Evolutionary conservation across 2,888 invertebrate species (phyloP), one percentile per base, ranked within the genome.

Genomic region (Zygogramma bicolorata): DNA sequence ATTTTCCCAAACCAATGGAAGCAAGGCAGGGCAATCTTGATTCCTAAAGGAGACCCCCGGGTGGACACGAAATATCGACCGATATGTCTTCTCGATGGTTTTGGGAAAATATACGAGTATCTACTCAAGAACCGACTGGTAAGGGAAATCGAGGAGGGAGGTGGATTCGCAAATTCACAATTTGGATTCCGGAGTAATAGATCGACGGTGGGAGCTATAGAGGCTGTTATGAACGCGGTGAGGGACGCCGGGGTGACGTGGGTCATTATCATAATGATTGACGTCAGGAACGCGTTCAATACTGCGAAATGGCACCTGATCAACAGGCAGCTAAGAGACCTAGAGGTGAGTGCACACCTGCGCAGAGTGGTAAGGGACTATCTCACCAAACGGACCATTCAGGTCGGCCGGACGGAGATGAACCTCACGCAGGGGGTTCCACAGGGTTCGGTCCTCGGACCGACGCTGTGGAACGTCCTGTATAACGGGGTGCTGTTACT

Each of bases 361-460:
- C n/a, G n/a, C n/a, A n/a, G n/a, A 7, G 22, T 66, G 25, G 58
- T 66, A 18, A 49, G 25, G 27, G 29, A 58, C 27, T 66, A 66
- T 10, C 42, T 66, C 38, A 27, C 31, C n/a, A 27, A 58, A n/a
- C 57, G 66, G 15, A 2, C 4, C 1, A 53, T 66, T 8, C 1
- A 10, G 10, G 10, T 31, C 1, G 31, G 31, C 31, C 31, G 31
- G 31, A 31, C 31, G 31, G 31, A 73, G n/a, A n/a, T n/a, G n/a
- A n/a, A n/a, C n/a, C n/a, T n/a, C n/a, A n/a, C n/a, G n/a, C n/a
- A n/a, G n/a, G n/a, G 73, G 20, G 68, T 63, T 2, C 61, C 70
- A 53, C 73, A 75, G 68, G 75, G 73, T 3, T 70, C 65, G 13
- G 70, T 74, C 6, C 40, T 74, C 0, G 72, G 72, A 7, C 65